These are phyloP conservation scores for Phenganax subtilis DNA, from an alignment of 92 coral and sea anemone genomes.

Conservation along the genomic window DNA sequence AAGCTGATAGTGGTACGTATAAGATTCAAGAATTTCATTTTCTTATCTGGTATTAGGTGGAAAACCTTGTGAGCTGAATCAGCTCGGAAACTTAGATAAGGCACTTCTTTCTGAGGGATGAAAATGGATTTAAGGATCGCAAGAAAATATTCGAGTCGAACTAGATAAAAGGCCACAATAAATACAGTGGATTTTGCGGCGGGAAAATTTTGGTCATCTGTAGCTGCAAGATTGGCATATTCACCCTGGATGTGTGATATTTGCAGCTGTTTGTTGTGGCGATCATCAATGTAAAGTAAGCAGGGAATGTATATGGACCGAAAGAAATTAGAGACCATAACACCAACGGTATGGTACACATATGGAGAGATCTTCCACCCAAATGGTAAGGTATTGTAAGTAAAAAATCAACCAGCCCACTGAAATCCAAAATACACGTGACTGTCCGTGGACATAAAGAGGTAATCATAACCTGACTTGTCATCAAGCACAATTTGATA, in stretches of 20 bases:
- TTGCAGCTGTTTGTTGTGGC: conserved; percentile 19
- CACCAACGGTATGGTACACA: conserved; percentile 50
- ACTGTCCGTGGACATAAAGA: conserved; percentile 7
- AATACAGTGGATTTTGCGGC: conserved; percentile 23
- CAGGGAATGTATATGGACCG: conserved; percentile 46
- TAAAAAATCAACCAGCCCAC: conserved; percentile 58
- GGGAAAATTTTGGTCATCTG: conserved; percentile 5
- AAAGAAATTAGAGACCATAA: conserved; percentile 39
- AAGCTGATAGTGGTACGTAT: conserved; percentile 11
- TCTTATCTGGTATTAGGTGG: conserved; percentile 39
- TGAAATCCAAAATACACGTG: conserved; percentile 48
- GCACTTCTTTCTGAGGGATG: not conserved
- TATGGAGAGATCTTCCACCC: conserved; percentile 55
- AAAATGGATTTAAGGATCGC: conserved; percentile 23
- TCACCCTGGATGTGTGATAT: not conserved
- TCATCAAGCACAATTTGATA: conserved; percentile 7
- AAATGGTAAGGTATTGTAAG: conserved; percentile 54
- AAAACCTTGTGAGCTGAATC: conserved; percentile 3
- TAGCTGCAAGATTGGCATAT: not conserved
- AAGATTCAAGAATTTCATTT: conserved; percentile 37
- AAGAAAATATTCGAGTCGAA: conserved; percentile 37
- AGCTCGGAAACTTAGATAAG: too few species aligned
- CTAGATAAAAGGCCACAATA: conserved; percentile 22
- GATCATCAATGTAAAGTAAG: conserved; percentile 12
- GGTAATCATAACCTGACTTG: not conserved